Evolutionary conservation across 2,797 vertebrate species (phyloP).

Genomic region (Poecilia gillii): DNA sequence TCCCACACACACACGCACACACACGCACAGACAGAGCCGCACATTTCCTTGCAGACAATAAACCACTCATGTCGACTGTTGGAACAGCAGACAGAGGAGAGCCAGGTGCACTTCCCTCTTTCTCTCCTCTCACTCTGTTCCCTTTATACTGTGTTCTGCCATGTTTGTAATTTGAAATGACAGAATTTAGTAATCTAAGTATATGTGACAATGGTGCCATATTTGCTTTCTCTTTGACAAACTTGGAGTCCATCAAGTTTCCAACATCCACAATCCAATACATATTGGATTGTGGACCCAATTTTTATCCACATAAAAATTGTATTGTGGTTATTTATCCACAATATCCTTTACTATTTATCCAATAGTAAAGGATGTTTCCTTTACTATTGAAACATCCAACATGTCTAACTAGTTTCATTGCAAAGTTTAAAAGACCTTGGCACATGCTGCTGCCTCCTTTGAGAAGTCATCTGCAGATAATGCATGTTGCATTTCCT

Average conservation of each 20-base stretch:
- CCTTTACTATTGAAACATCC: not conserved
- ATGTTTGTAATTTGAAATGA: not conserved
- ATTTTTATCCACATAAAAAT: too few species aligned
- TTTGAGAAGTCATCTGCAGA: not conserved
- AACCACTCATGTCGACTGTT: conserved; percentile 29
- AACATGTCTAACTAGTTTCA: not conserved
- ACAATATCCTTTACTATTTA: too few species aligned
- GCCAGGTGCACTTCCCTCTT: conserved; percentile 55
- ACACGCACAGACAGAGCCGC: not conserved
- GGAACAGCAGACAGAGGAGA: conserved; percentile 32
- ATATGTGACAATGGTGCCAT: not conserved
- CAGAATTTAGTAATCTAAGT: not conserved
- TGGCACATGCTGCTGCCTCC: not conserved
- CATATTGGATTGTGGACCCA: not conserved
- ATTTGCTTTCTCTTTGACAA: not conserved
- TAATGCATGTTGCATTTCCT: not conserved
- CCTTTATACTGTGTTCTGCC: not conserved
- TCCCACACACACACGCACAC: not conserved
- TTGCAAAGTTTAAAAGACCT: not conserved
- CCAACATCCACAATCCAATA: not conserved
- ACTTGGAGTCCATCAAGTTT: not conserved
- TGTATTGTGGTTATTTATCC: too few species aligned
- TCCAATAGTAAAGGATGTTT: not conserved
- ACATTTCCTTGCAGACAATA: conserved; percentile 18
- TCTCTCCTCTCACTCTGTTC: not conserved